Evolutionary conservation across 2,113 vertebrate species (phyloP), one percentile per base, ranked within the genome.

Genomic region (Anhinga anhinga): DNA sequence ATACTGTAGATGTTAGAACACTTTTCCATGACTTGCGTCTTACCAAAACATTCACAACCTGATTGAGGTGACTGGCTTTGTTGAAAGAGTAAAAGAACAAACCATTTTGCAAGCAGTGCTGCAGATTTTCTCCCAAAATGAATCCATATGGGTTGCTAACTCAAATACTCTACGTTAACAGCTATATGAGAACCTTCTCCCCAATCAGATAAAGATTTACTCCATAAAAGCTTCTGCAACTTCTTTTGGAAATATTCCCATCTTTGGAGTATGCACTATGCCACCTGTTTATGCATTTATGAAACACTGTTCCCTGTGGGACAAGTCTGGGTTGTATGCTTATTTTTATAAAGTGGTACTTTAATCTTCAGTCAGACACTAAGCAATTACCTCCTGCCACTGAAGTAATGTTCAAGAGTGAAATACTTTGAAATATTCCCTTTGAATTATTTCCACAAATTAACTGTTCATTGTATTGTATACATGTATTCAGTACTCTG

Each of bases 221-320:
- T 95, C 82, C 76, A 92, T 92, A 81, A 95, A 92, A 83, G 58
- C 91, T 92, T 92, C 67, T 91, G 86, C 77, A 96, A 56, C 67
- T 93, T 88, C 80, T 94, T 94, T 86, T 96, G 95, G 96, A 97
- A 94, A 55, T 92, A 81, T 14, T 96, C 95, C 93, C 91, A 82
- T 95, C 88, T 86, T 96, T 88, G 69, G 91, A 96, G 69, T 92
- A 86, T 92, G 76, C 2, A 0, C 88, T 91, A 7, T 92, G 91
- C 88, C 94, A 96, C 96, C 93, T 97, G 88, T 88, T 96, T 88
- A 95, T 92, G 80, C 94, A 78, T 96, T 96, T 94, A 94, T 95
- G 94, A 96, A 96, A 86, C 47, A 19, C 83, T 91, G 80, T 93
- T 94, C 88, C 86, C 94, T 94, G 94, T 7, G 83, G 93, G 94